A percentile compares a stretch with the other conserved stretches of the same genome.
phyloP scores from a whole-genome alignment of 2,797 vertebrate species.

The Enteromius viviparus region DNA sequence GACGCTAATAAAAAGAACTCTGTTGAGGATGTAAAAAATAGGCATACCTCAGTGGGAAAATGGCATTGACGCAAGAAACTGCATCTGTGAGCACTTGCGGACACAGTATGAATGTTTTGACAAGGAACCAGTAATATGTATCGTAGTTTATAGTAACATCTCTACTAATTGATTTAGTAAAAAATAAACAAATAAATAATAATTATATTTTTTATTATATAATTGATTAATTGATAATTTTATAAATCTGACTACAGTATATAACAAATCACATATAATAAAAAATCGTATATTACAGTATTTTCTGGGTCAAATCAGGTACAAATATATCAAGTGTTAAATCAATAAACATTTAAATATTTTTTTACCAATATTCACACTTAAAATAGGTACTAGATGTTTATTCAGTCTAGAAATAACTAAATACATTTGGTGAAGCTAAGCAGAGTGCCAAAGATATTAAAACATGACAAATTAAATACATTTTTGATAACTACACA shows the following conservation, averaged over 20 bases:
- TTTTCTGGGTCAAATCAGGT: background rate
- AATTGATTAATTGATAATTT: too few species aligned
- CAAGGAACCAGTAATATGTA: background rate
- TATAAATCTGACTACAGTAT: background rate
- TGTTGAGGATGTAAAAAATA: background rate
- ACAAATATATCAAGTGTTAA: background rate
- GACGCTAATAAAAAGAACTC: background rate
- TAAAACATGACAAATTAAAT: background rate
- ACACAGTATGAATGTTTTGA: background rate
- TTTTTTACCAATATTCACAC: background rate
- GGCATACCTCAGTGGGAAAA: background rate
- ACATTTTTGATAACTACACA: background rate
- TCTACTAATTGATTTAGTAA: background rate
- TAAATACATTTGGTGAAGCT: background rate
- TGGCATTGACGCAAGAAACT: background rate
- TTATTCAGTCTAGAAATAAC: background rate
- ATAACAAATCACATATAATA: background rate
- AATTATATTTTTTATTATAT: too few species aligned
- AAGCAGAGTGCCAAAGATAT: background rate
- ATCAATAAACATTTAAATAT: background rate
- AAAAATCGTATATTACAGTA: background rate
- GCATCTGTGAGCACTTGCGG: background rate
- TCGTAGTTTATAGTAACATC: background rate
- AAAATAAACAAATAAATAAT: background rate
- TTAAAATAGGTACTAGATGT: background rate